A percentile compares a stretch with the other conserved stretches of the same genome.
These are phyloP conservation scores for Fistularia tabacaria DNA, from an alignment of 2,797 vertebrate species.

Conservation along the genomic window DNA sequence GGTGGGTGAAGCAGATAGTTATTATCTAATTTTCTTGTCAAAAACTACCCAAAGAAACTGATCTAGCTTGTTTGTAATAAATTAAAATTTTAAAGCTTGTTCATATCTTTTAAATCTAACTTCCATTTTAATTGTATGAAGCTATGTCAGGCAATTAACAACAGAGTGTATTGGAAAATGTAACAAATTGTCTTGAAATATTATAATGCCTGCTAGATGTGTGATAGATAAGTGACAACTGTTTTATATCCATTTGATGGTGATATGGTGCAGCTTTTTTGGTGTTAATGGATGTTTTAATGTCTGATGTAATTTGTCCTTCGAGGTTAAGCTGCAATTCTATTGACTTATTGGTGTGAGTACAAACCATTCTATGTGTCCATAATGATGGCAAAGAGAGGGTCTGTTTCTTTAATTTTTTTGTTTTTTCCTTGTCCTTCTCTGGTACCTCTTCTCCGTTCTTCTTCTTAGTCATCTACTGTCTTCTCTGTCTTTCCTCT, in stretches of 20 bases:
- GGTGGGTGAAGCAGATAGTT: too few relatives aligned
- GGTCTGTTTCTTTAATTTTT: conserved; percentile 41
- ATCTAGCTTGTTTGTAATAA: too few relatives aligned
- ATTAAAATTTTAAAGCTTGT: too few relatives aligned
- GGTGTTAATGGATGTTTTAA: conserved; percentile 43
- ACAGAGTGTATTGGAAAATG: too few relatives aligned
- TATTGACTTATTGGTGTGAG: conserved; percentile 31
- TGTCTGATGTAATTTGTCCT: conserved; percentile 38
- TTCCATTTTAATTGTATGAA: too few relatives aligned
- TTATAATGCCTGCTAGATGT: not conserved
- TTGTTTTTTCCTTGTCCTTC: conserved; percentile 4
- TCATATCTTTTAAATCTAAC: too few relatives aligned
- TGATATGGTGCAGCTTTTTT: conserved; percentile 44
- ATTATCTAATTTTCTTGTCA: too few relatives aligned
- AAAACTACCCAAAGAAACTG: too few relatives aligned
- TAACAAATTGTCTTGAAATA: too few relatives aligned
- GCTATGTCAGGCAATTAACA: too few relatives aligned
- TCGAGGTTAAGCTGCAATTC: conserved; percentile 33
- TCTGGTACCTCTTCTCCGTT: not conserved
- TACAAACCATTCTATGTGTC: conserved; percentile 14
- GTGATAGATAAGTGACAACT: not conserved
- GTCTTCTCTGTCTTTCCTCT: too few relatives aligned
- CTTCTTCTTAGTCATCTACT: too few relatives aligned
- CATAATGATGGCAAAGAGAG: conserved; percentile 35
- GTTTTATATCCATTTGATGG: conserved; percentile 29